phyloP scores from a whole-genome alignment of 1,140 invertebrate genomes.

The Heliothis subflexa region DNA sequence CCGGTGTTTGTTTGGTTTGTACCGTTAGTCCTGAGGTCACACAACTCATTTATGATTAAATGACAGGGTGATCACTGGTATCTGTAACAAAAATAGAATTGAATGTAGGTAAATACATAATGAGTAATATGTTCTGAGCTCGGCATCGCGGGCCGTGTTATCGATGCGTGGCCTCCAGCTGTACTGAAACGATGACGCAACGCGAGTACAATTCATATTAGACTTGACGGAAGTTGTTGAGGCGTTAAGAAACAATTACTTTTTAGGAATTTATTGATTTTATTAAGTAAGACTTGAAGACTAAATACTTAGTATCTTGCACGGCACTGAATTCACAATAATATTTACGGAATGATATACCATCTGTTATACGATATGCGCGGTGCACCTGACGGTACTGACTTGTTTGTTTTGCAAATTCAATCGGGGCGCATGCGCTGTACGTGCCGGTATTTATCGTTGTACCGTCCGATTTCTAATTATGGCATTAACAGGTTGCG shows the following conservation, averaged over 20 bases:
- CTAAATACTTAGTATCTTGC: neutral
- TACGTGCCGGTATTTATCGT: conserved; percentile 56
- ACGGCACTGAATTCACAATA: conserved; percentile 33
- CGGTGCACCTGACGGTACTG: conserved; percentile 36
- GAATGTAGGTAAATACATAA: conserved; percentile 15
- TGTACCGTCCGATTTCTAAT: conserved; percentile 52
- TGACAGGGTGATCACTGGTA: conserved; percentile 7
- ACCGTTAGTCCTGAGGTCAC: conserved; percentile 73
- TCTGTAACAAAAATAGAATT: conserved; percentile 39
- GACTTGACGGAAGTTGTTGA: conserved; percentile 34
- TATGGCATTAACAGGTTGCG: conserved; percentile 52
- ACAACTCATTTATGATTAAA: conserved; percentile 32
- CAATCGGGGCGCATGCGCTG: conserved; percentile 61
- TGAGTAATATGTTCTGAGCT: neutral
- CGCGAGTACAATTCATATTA: conserved; percentile 37
- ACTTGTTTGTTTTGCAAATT: conserved; percentile 49
- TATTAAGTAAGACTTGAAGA: conserved; percentile 1
- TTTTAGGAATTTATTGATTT: conserved; percentile 29
- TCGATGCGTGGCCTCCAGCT: conserved; percentile 47
- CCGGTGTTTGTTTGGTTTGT: conserved; percentile 67
- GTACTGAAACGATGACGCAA: conserved; percentile 53
- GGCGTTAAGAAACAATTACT: conserved; percentile 18
- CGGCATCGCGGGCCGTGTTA: conserved; percentile 49
- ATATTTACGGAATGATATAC: conserved; percentile 42
- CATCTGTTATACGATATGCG: conserved; percentile 34